phyloP scores from a whole-genome alignment of 2,113 vertebrate genomes.

The Gopherus evgoodei region DNA sequence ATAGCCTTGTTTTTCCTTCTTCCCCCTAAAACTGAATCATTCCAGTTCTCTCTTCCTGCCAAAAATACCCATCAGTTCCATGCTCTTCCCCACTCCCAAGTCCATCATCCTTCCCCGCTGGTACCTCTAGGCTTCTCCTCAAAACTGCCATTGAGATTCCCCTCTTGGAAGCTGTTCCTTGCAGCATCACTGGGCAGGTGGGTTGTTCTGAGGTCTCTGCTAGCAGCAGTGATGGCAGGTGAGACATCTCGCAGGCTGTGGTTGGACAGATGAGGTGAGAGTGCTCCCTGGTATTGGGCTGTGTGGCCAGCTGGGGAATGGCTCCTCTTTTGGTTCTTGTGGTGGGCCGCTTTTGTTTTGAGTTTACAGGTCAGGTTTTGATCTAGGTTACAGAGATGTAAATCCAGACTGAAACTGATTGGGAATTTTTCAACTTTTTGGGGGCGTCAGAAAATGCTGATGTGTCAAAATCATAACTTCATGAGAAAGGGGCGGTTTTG shows the following conservation, averaged over 20 bases:
- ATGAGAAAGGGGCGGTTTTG: too few species aligned
- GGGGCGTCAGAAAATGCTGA: too few species aligned
- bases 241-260: not conserved
- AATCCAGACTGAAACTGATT: not conserved
- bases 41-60: not conserved
- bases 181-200: not conserved
- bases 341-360: not conserved
- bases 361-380: not conserved
- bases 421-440: too few species aligned
- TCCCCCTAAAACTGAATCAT: too few species aligned
- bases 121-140: too few species aligned
- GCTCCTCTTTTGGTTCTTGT: not conserved
- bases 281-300: not conserved
- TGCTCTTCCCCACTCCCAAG: not conserved
- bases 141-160: too few species aligned
- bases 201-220: not conserved
- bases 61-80: fast-evolving
- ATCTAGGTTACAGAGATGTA: not conserved
- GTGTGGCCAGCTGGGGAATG: not conserved
- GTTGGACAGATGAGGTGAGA: not conserved
- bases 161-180: too few species aligned
- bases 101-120: too few species aligned
- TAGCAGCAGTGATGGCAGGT: not conserved
- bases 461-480: too few species aligned
- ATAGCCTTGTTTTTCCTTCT: not conserved